Evolutionary conservation across 2,113 vertebrate genomes (phyloP), one percentile per base, ranked within the genome.

Genomic region (Phycodurus eques): DNA sequence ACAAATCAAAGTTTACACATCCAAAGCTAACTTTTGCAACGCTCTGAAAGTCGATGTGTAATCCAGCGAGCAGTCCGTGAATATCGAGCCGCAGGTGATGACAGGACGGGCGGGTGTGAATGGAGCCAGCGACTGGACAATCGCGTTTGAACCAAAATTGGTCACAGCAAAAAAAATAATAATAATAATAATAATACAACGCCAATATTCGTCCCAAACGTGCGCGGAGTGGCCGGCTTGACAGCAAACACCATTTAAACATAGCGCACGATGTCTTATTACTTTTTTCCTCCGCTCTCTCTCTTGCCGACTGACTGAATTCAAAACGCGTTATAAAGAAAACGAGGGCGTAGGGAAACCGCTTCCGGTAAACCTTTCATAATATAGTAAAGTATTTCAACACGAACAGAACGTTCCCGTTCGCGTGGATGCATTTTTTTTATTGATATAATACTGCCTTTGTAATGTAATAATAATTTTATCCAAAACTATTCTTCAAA

Each of bases 101-200:
- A 67, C 73, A 35, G 78, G 71, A 75, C 65, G 77, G 56, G 75
- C 85, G 82, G 83, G 73, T 57, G 67, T 56, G 78, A 75, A n/a
- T 49, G 11, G 68, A 70, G 47, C 67, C 65, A 39, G 76, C 75
- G 51, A 57, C 72, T 77, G 76, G 66, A 71, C 70, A 22, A 13
- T 9, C 65, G 67, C 9, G 9, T 35, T 53, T 61, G 19, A 31
- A 20, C 39, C 22, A 14, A 42, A 42, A 42, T 5, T 9, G 7
- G 8, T n/a, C 6, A 20, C 20, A 35, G 6, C 0, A 13, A 17
- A n/a, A 7, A 57, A 11, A 76, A 68, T n/a, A n/a, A 68, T 2
- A 14, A 2, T 14, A 39, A 1, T 4, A 70, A 33, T 47, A 0
- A 35, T 59, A 63, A 22, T 53, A 7, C n/a, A 64, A 74, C 4